phyloP scores from a whole-genome alignment of 2,888 invertebrate species.

The Diogma glabrata region DNA sequence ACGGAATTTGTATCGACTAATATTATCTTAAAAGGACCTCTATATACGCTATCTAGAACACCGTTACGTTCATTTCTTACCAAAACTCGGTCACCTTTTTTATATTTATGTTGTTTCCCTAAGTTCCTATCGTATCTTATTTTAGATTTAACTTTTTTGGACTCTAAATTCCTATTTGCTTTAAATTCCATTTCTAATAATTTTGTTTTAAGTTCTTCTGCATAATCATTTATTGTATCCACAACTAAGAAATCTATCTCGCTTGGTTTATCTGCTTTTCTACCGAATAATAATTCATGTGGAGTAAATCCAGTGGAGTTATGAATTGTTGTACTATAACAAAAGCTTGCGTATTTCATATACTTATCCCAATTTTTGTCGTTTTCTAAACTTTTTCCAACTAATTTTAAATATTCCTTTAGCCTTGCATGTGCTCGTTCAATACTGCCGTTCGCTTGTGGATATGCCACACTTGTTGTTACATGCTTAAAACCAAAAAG shows the following conservation, averaged over 20 bases:
- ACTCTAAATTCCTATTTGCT: too few relatives aligned
- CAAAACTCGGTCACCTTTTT: background rate
- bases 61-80: background rate
- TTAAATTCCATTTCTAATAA: background rate
- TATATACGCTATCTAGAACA: background rate
- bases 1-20: background rate
- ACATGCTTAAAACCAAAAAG: too few relatives aligned
- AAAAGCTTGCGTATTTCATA: too few relatives aligned
- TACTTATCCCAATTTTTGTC: background rate
- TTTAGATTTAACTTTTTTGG: background rate
- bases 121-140: background rate
- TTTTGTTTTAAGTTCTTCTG: background rate
- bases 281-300: background rate
- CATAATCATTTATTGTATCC: background rate
- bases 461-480: too few relatives aligned
- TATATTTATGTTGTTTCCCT: background rate
- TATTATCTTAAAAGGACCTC: background rate
- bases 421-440: too few relatives aligned
- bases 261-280: background rate
- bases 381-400: too few relatives aligned
- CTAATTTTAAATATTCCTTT: too few relatives aligned
- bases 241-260: background rate
- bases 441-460: too few relatives aligned
- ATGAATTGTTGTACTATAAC: too few relatives aligned
- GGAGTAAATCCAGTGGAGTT: too few relatives aligned